Conservation (phyloP, 2,888 invertebrate genomes). For the Chrysomela aeneicollis region DNA sequence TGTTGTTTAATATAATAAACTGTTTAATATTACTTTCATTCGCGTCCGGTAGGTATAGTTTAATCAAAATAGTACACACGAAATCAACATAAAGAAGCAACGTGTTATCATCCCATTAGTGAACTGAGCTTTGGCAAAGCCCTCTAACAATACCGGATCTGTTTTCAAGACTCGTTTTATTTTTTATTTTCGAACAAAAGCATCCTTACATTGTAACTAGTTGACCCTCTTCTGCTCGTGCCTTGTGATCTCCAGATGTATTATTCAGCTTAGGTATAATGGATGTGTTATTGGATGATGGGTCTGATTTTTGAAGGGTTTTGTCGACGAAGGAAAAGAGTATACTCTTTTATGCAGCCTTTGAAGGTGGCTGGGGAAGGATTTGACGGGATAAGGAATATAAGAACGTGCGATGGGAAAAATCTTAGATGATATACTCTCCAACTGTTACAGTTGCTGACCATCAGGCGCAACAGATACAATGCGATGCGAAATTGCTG, state of each 20-base stretch:
- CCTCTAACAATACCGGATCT: constrained; percentile 27
- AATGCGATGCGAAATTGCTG: too few relatives aligned
- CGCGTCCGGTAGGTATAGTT: too few relatives aligned
- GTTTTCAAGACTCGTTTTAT: constrained; percentile 21
- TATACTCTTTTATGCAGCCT: background rate
- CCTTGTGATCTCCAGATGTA: constrained; percentile 9
- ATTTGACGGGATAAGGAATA: background rate
- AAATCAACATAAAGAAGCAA: too few relatives aligned
- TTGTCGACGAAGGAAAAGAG: background rate
- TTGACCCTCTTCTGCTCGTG: constrained; percentile 3
- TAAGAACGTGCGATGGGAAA: background rate
- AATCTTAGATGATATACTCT: too few relatives aligned
- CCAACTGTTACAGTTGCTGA: too few relatives aligned
- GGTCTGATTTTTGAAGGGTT: background rate
- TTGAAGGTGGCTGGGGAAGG: background rate
- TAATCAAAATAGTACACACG: too few relatives aligned
- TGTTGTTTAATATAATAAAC: too few relatives aligned
- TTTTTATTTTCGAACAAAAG: constrained; percentile 23
- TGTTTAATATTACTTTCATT: too few relatives aligned
- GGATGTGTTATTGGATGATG: constrained; percentile 19
- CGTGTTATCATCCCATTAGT: constrained; percentile 22
- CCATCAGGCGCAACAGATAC: too few relatives aligned
- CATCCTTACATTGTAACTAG: constrained; percentile 11
- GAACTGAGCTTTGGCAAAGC: constrained; percentile 28
- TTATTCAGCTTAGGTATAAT: constrained; percentile 11